phyloP scores from a whole-genome alignment of 2,888 invertebrate species.

The Morpho helenor region DNA sequence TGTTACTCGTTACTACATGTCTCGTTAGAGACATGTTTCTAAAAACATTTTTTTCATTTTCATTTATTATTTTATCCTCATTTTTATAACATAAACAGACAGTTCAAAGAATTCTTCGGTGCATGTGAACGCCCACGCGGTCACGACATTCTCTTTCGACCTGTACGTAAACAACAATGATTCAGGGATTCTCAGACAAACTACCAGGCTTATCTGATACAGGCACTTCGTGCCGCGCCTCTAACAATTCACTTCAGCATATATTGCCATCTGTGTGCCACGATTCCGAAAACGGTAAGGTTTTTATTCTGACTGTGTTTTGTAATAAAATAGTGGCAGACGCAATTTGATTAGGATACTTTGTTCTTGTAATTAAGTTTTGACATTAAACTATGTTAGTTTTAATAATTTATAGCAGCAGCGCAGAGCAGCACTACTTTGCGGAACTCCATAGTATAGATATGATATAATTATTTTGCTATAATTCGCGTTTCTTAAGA shows the following conservation, averaged over 20 bases:
- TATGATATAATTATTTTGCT: too few relatives aligned
- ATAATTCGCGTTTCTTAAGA: too few relatives aligned
- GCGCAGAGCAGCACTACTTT: too few relatives aligned
- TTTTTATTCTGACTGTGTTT: slow-evolving; percentile 3
- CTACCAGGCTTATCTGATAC: slow-evolving; percentile 74
- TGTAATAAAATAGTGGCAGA: not conserved
- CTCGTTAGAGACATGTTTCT: too few relatives aligned
- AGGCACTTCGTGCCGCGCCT: slow-evolving; percentile 64
- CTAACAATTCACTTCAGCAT: slow-evolving; percentile 33
- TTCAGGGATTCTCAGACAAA: slow-evolving; percentile 62
- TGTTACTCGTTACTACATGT: too few relatives aligned
- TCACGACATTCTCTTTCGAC: slow-evolving; percentile 50
- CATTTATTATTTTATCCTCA: too few relatives aligned
- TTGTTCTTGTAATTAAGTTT: too few relatives aligned
- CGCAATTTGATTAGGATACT: too few relatives aligned
- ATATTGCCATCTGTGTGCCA: slow-evolving; percentile 26
- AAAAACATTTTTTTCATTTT: too few relatives aligned
- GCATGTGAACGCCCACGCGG: slow-evolving; percentile 54
- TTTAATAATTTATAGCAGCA: too few relatives aligned
- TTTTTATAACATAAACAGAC: not conserved
- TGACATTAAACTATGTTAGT: too few relatives aligned
- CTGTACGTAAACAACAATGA: slow-evolving; percentile 61
- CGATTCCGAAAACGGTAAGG: slow-evolving; percentile 38
- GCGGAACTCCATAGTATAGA: too few relatives aligned
- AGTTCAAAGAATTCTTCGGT: slow-evolving; percentile 17